Evolutionary conservation across 2,888 invertebrate genomes (phyloP).

Genomic region (Eurytoma adleriae): DNA sequence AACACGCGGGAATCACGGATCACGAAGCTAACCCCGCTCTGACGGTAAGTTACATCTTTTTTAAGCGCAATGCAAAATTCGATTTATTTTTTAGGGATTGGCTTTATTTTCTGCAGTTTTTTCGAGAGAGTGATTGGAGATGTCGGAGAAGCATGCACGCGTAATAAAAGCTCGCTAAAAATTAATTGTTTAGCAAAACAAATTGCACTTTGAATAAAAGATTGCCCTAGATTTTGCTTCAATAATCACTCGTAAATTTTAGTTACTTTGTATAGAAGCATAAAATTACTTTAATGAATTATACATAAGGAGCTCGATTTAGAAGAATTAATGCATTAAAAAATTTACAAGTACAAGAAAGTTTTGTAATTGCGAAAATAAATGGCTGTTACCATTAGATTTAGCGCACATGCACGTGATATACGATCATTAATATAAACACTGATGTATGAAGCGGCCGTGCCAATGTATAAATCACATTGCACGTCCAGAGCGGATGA

Average conservation of each 20-base stretch:
- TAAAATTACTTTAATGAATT: too few relatives aligned
- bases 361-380: constrained; percentile 21
- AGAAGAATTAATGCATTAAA: too few relatives aligned
- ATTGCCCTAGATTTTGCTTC: too few relatives aligned
- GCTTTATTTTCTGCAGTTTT: neutral
- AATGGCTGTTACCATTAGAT: constrained; percentile 16
- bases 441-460: constrained; percentile 42
- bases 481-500: constrained; percentile 38
- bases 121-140: too few relatives aligned
- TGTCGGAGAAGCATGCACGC: too few relatives aligned
- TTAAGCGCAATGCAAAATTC: neutral
- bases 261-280: too few relatives aligned
- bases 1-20: constrained; percentile 59
- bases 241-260: too few relatives aligned
- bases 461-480: constrained; percentile 53
- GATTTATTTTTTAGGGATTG: neutral
- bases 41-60: constrained; percentile 66
- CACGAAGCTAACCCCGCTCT: constrained; percentile 66
- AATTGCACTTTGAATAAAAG: too few relatives aligned
- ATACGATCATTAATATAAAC: constrained; percentile 53
- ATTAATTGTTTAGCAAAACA: too few relatives aligned
- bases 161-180: too few relatives aligned
- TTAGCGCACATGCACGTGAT: constrained; percentile 43
- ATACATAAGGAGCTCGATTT: too few relatives aligned
- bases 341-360: too few relatives aligned